Evolutionary conservation across 2,113 vertebrate genomes (phyloP).

Genomic region (Raja brachyura): DNA sequence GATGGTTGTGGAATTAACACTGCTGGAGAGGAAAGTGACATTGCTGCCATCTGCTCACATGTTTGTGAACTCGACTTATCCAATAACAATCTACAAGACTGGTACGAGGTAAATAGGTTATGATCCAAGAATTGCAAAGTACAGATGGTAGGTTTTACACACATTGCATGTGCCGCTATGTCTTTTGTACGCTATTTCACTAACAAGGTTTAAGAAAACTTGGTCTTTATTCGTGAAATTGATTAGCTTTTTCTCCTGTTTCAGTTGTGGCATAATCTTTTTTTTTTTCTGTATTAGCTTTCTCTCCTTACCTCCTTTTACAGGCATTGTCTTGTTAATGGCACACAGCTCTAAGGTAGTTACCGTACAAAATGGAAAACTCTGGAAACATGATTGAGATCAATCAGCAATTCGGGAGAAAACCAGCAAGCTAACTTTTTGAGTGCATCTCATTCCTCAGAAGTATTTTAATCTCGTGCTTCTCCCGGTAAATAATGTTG

Average conservation of each 20-base stretch:
- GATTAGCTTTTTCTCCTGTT: not conserved
- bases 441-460: not conserved
- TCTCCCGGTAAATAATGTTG: not conserved
- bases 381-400: not conserved
- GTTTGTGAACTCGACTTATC: conserved; percentile 92
- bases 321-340: not conserved
- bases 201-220: not conserved
- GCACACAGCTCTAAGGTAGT: not conserved
- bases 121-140: not conserved
- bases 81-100: conserved; percentile 86
- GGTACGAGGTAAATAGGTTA: conserved; percentile 74
- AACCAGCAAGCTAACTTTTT: not conserved
- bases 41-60: conserved; percentile 83
- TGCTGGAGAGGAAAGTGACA: conserved; percentile 78
- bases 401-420: not conserved
- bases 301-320: not conserved
- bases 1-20: conserved; percentile 83
- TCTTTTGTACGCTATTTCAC: not conserved
- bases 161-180: not conserved
- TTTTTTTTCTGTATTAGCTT: not conserved
- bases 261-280: no score
- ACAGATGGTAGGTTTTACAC: conserved; percentile 10
- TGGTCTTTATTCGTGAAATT: not conserved
- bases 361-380: not conserved
- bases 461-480: not conserved